Percentiles rank a stretch among this genome's conserved stretches.
Evolutionary conservation across 2,113 vertebrate species (phyloP).

Genomic region (Chamaetylas fuelleborni): DNA sequence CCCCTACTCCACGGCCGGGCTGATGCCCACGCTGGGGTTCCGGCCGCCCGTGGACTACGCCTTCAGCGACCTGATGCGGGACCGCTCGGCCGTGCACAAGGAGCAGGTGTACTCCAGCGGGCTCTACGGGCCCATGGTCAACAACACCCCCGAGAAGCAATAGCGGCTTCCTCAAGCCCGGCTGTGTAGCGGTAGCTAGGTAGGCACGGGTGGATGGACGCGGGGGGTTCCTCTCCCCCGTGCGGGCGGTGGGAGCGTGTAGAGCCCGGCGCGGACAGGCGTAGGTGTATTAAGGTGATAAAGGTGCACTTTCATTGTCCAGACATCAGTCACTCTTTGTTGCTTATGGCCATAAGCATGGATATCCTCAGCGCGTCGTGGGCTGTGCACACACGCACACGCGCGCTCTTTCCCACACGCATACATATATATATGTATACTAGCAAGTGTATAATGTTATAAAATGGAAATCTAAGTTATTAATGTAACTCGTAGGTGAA

Average conservation of each 20-base stretch:
- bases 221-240: background rate
- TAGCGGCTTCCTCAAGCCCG: slow-evolving; percentile 70
- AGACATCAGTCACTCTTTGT: slow-evolving; percentile 75
- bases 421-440: slow-evolving; percentile 76
- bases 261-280: background rate
- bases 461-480: slow-evolving; percentile 89
- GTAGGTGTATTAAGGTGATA: slow-evolving; percentile 57
- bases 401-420: background rate
- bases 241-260: background rate
- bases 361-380: slow-evolving; percentile 68
- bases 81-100: slow-evolving; percentile 92
- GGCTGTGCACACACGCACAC: slow-evolving; percentile 39
- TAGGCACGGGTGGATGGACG: background rate
- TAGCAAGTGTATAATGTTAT: slow-evolving; percentile 82
- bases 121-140: slow-evolving; percentile 95
- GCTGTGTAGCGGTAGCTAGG: background rate
- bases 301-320: slow-evolving; percentile 79
- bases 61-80: slow-evolving; percentile 97
- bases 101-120: slow-evolving; percentile 87
- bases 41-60: slow-evolving; percentile 98
- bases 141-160: slow-evolving; percentile 93
- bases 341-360: slow-evolving; percentile 79
- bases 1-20: slow-evolving; percentile 93
- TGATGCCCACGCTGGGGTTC: slow-evolving; percentile 96
- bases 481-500: slow-evolving; percentile 86